Base-by-base conservation (phyloP, 2,888 invertebrate species). In the Caenorhabditis sp. region DNA sequence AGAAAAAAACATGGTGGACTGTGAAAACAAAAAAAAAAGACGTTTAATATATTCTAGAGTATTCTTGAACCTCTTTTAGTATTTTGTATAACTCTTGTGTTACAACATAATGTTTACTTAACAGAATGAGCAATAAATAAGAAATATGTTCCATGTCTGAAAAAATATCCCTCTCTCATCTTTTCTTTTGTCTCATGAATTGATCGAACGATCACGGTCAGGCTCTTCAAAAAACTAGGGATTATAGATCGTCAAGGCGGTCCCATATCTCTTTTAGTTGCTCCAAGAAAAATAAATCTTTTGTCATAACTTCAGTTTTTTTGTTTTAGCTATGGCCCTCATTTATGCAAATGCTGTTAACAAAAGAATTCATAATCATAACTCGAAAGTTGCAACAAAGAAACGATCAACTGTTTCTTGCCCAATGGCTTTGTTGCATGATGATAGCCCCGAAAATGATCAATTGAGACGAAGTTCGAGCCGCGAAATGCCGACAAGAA, bases 271-370 rank as follows among this genome's bases (percentile, higher is more conserved):
- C 49, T 24, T 49, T 57, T 37, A 3, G 54, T n/a, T 17, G 14
- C n/a, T n/a, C n/a, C n/a, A n/a, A n/a, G n/a, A n/a, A n/a, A n/a
- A 55, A 55, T 8, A 17, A 3, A 26, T 26, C 12, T 55, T 23
- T 55, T 55, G 12, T 43, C 43, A 43, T 17, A 43, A 23, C 23
- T 21, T 21, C n/a, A 2, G 14, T 21, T 51, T 23, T 51, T 50
- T 19, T 51, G 21, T 55, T 55, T 17, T 54, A 65, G 66, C 66
- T 23, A 77, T 77, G 77, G 77, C 77, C 12, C 60, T 77, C 43
- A 77, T 77, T 55, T 77, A 77, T 49, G 77, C 77, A 12, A 77
- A 77, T 58, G 77, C 77, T 21, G 77, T 77, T 26, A 77, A 77
- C 55, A 77, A 77, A 51, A 66, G 77, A 21, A 75, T 77, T 72